Conservation (phyloP, 2,797 vertebrate genomes). For the Sebastes hubbsi region DNA sequence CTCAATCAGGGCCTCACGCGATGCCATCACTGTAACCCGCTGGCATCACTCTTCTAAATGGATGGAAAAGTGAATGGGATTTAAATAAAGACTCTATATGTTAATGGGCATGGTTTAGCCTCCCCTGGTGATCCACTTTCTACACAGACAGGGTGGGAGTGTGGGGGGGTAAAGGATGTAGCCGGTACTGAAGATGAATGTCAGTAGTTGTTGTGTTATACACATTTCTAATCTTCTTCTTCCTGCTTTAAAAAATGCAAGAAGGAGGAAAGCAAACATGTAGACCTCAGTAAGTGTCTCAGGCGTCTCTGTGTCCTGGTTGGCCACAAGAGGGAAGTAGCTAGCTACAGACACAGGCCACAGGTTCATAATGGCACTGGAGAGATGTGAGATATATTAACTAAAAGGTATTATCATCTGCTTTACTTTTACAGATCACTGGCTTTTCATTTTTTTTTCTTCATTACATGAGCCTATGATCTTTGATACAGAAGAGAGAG, state of each 20-base stretch:
- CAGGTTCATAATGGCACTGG: slow-evolving; percentile 38
- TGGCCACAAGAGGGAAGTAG: slow-evolving; percentile 86
- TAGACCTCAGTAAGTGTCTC: slow-evolving; percentile 47
- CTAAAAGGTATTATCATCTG: slow-evolving; percentile 62
- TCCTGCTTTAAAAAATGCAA: slow-evolving; percentile 45
- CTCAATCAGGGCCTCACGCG: slow-evolving; percentile 64
- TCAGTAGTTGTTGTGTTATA: slow-evolving; percentile 48
- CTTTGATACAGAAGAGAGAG: slow-evolving; percentile 56
- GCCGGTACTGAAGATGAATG: slow-evolving; percentile 38
- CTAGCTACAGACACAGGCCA: slow-evolving; percentile 69
- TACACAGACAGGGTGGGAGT: background rate
- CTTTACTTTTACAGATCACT: slow-evolving; percentile 60
- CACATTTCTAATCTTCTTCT: slow-evolving; percentile 44
- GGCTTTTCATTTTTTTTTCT: slow-evolving; percentile 31
- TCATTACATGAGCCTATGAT: slow-evolving; percentile 58
- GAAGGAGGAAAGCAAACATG: slow-evolving; percentile 42
- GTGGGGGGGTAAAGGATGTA: background rate
- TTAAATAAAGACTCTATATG: slow-evolving; percentile 85
- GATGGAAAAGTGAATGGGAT: slow-evolving; percentile 77
- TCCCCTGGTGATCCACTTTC: slow-evolving; percentile 64
- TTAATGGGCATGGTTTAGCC: slow-evolving; percentile 75
- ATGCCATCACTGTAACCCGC: slow-evolving; percentile 64
- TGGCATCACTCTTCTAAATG: slow-evolving; percentile 79
- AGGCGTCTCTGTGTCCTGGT: slow-evolving; percentile 40
- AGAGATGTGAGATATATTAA: slow-evolving; percentile 59